phyloP scores from a whole-genome alignment of 2,888 invertebrate species.

The Salpingus planirostris region DNA sequence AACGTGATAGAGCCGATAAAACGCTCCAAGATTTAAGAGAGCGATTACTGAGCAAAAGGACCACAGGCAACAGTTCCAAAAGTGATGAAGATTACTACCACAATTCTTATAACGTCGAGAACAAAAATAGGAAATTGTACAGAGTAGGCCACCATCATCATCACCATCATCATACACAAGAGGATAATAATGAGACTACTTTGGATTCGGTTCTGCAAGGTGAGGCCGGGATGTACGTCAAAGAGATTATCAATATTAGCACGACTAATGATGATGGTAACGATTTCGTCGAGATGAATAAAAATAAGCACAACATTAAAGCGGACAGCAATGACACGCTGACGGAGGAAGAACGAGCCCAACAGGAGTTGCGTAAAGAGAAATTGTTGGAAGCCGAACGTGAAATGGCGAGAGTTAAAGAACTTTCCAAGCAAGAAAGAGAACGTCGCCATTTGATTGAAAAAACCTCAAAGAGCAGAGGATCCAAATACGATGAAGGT shows the following conservation, averaged over 20 bases:
- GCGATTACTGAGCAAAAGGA: conserved; percentile 60
- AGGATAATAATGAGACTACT: too few species aligned
- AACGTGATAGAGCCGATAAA: conserved; percentile 48
- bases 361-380: conserved; percentile 53
- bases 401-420: conserved; percentile 70
- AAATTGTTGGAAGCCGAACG: conserved; percentile 64
- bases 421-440: conserved; percentile 62
- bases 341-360: conserved; percentile 37
- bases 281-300: conserved; percentile 39
- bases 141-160: conserved; percentile 19
- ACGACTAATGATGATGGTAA: conserved; percentile 37
- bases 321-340: conserved; percentile 37
- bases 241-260: conserved; percentile 40
- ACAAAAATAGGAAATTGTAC: conserved; percentile 18
- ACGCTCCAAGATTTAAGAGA: conserved; percentile 69
- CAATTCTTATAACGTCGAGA: conserved; percentile 1
- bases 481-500: conserved; percentile 36
- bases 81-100: conserved; percentile 40
- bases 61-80: too few species aligned
- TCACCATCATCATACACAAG: too few species aligned
- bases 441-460: conserved; percentile 58
- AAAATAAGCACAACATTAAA: conserved; percentile 34
- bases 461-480: too few species aligned
- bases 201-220: conserved; percentile 35
- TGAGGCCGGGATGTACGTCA: conserved; percentile 40